Base-by-base conservation (phyloP, 1,140 invertebrate genomes). In the Nixonia krombeini region DNA sequence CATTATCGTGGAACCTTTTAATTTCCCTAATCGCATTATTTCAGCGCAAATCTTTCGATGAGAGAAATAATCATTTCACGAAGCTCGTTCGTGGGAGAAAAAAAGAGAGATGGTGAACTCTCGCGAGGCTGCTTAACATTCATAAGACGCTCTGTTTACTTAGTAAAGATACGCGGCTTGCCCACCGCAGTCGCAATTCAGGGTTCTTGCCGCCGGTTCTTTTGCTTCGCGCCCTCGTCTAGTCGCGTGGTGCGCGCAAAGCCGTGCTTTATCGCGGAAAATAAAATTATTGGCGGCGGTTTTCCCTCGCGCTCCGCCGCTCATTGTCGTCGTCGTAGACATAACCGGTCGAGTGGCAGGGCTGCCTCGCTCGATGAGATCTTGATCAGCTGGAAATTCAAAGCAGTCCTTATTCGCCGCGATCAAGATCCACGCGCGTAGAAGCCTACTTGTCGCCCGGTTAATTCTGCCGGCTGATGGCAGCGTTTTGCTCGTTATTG, bases 121-220 rank as follows among this genome's bases (percentile, higher is more conserved):
- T 55, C 17, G 40, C 41, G 29, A 35, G 29, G 67, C 78, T 80
- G 74, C 77, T 82, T 81, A 81, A 82, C 80, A 82, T 82, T 82
- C 80, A 82, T 82, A 80, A 81, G 79, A 44, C 71, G 75, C 70
- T 79, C 75, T 82, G 79, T 82, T 82, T 82, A 80, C 79, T 82
- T 76, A 76, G 79, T 74, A 78, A 80, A 82, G 79, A 81, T 81
- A 81, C 76, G 74, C 73, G 72, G 55, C 63, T 72, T 68, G 59
- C 52, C 35, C 53, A 49, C 35, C 38, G 58, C 61, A n/a, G 44
- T 52, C 46, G 58, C 59, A 42, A 47, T 58, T 51, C 63, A 6
- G 21, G 23, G 40, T 10, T 42, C 53, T 38, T 26, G 38, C 9
- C 50, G 40, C 55, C 47, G 45, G 63, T 63, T 53, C 51, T 46